Evolutionary conservation across 35 echinoderm and acorn worm species (phyloP).

Genomic region (Patiria miniata): DNA sequence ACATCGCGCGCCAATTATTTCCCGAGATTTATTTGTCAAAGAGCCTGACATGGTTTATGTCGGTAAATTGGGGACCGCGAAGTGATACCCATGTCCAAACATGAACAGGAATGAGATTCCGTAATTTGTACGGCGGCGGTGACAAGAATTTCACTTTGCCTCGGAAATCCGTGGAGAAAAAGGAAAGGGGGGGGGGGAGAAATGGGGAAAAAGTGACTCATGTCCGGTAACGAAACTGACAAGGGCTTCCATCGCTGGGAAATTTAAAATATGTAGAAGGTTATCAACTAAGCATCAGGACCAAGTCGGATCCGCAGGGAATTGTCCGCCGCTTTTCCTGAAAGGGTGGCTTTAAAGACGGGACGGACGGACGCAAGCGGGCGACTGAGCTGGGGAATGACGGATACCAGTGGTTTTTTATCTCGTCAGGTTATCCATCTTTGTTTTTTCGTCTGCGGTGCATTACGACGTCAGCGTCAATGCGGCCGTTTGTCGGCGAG

Average conservation of each 20-base stretch:
- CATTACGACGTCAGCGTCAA: neutral
- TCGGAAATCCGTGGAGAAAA: neutral
- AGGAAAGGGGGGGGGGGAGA: neutral
- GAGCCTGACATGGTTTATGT: neutral
- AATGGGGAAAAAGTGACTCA: neutral
- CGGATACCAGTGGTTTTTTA: neutral
- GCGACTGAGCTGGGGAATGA: neutral
- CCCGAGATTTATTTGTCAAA: neutral
- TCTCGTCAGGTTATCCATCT: neutral
- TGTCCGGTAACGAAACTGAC: neutral
- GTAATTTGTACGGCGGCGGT: neutral
- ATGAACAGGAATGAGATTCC: constrained; percentile 12
- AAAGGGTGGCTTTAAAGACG: neutral
- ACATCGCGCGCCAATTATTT: neutral
- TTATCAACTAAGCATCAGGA: neutral
- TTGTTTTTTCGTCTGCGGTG: neutral
- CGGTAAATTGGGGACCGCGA: neutral
- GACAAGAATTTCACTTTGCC: neutral
- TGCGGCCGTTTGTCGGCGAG: constrained; percentile 2
- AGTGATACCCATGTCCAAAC: constrained; percentile 4
- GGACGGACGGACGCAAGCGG: neutral
- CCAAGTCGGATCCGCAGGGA: neutral
- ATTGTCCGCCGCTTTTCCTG: neutral
- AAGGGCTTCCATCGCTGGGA: neutral
- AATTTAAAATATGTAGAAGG: constrained; percentile 19